Evolutionary conservation across 2,113 vertebrate genomes (phyloP).

Genomic region (Anguilla japonica): DNA sequence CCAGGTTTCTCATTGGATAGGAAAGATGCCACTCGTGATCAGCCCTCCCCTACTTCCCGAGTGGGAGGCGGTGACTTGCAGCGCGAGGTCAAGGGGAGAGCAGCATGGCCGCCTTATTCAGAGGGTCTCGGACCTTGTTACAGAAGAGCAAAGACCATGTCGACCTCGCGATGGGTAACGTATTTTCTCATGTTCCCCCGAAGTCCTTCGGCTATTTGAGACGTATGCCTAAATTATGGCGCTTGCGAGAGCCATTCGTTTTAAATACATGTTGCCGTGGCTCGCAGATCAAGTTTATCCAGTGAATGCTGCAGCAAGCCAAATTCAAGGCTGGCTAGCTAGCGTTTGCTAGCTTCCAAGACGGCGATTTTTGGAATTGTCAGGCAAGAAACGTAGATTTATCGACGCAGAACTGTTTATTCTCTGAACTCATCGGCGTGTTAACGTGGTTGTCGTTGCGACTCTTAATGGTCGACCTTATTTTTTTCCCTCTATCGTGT

Average conservation of each 20-base stretch:
- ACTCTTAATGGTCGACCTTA: no score
- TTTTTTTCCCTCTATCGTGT: no score
- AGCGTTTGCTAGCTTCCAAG: no score
- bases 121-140: slow-evolving; percentile 59
- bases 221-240: not conserved
- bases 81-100: slow-evolving; percentile 58
- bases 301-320: no score
- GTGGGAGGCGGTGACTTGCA: slow-evolving; percentile 52
- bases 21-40: slow-evolving; percentile 26
- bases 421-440: no score
- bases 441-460: no score
- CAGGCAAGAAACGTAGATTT: no score
- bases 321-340: no score
- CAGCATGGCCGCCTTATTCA: slow-evolving; percentile 73
- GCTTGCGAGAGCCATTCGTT: not conserved
- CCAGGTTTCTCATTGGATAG: slow-evolving; percentile 49
- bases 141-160: slow-evolving; percentile 63
- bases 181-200: slow-evolving; percentile 12
- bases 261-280: not conserved
- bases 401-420: no score
- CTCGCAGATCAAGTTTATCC: not conserved
- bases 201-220: not conserved
- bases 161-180: slow-evolving; percentile 64
- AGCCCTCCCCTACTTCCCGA: slow-evolving; percentile 38
- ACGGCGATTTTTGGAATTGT: no score